Evolutionary conservation across 2,888 invertebrate species (phyloP).

Genomic region (Agrotis segetum): DNA sequence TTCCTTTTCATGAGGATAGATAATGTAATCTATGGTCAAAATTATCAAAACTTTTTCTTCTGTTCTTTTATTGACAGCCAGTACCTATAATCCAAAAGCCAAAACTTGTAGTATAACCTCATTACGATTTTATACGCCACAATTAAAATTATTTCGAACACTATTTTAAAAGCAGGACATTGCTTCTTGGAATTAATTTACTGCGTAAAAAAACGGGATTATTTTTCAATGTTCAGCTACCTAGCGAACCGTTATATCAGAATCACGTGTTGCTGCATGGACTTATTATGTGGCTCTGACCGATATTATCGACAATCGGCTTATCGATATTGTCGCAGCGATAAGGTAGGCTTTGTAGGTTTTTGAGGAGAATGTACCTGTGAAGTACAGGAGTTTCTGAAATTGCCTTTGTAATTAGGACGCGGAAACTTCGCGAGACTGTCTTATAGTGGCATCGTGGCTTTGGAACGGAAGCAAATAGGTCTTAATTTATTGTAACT

Average conservation of each 20-base stretch:
- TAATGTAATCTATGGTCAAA: too few relatives aligned
- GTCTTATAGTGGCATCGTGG: too few relatives aligned
- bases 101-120: neutral
- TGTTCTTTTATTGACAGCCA: neutral
- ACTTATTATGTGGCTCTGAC: constrained; percentile 11
- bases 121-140: constrained; percentile 12
- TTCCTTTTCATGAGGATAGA: too few relatives aligned
- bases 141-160: constrained; percentile 20
- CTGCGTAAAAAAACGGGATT: constrained; percentile 56
- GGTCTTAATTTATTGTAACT: too few relatives aligned
- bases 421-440: neutral
- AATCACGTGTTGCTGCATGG: constrained; percentile 31
- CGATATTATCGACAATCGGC: constrained; percentile 35
- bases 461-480: too few relatives aligned
- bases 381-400: neutral
- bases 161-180: constrained; percentile 43
- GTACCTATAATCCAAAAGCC: too few relatives aligned
- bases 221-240: constrained; percentile 48
- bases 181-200: constrained; percentile 52
- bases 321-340: constrained; percentile 7
- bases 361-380: neutral
- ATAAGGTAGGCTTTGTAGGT: constrained; percentile 16
- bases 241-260: constrained; percentile 55
- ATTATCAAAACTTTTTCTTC: too few relatives aligned
- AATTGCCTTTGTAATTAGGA: neutral